A percentile compares a stretch with the other conserved stretches of the same genome.
These are phyloP conservation scores for Psilopsiagon aymara DNA, from an alignment of 2,113 vertebrate species.

Conservation along the genomic window DNA sequence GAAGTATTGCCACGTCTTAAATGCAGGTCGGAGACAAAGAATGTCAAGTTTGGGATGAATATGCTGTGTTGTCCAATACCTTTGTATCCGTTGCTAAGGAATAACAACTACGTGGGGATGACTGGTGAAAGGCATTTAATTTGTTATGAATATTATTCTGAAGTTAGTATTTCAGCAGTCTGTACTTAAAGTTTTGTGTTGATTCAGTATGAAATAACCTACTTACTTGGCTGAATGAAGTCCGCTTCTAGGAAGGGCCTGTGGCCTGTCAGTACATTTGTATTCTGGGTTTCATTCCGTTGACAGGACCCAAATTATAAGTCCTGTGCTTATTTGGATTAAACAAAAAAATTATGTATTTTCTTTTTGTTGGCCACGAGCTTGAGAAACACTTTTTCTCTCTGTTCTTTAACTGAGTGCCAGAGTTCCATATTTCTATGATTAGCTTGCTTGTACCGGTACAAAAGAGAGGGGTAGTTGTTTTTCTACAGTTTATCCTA, in stretches of 20 bases:
- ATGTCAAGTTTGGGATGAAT: background rate
- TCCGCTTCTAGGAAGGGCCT: background rate
- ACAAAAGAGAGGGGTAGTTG: background rate
- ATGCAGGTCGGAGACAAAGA: background rate
- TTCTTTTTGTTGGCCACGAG: background rate
- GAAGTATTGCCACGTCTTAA: conserved; percentile 21
- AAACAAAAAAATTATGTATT: background rate
- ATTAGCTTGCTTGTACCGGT: background rate
- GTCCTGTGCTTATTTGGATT: background rate
- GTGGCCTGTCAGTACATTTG: background rate
- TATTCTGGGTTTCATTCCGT: background rate
- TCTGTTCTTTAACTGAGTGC: background rate
- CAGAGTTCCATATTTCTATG: background rate
- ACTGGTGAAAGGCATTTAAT: fast-evolving
- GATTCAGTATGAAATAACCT: background rate
- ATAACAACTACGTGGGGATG: fast-evolving
- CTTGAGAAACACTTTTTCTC: background rate
- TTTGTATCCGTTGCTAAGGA: background rate
- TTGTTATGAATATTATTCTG: fast-evolving
- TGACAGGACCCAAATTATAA: background rate
- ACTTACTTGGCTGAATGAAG: background rate
- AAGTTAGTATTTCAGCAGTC: background rate
- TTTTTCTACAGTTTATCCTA: background rate
- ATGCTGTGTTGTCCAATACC: background rate
- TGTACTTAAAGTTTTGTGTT: background rate